These are phyloP conservation scores for Mirza zaza DNA, from an alignment of 2,113 vertebrate species.

Conservation along the genomic window DNA sequence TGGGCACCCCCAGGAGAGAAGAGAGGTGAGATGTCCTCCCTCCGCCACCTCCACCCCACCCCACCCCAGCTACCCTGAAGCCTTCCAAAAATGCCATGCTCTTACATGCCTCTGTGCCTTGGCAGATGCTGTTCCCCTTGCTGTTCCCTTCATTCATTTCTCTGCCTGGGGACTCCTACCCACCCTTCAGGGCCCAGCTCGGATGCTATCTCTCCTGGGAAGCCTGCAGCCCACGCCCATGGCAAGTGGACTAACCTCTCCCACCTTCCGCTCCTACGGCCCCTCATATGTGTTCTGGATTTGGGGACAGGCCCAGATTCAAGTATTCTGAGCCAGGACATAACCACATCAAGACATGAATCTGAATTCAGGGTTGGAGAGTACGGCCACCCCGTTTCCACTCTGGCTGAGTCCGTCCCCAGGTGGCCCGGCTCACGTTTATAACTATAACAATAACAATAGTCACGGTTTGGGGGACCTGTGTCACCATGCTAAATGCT, in stretches of 20 bases:
- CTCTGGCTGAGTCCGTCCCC: not conserved
- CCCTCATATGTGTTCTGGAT: not conserved
- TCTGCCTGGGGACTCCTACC: not conserved
- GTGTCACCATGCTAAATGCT: not conserved
- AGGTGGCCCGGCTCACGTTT: not conserved
- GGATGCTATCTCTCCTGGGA: not conserved
- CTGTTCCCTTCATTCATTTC: not conserved
- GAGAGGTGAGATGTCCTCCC: not conserved
- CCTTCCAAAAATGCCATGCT: not conserved
- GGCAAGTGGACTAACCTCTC: not conserved
- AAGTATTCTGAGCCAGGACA: not conserved
- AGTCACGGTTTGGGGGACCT: not conserved
- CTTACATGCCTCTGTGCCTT: not conserved
- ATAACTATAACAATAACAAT: not conserved
- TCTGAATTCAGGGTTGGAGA: not conserved
- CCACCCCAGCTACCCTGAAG: not conserved
- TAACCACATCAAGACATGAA: not conserved
- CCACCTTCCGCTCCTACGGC: not conserved
- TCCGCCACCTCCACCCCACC: no score
- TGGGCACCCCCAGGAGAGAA: not conserved
- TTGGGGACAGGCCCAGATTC: not conserved
- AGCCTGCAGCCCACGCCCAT: accelerated
- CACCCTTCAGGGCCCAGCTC: not conserved
- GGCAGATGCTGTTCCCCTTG: not conserved
- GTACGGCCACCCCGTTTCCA: not conserved